These are phyloP conservation scores for Lytechinus pictus DNA, from an alignment of 35 echinoderm and acorn worm species.

Conservation along the genomic window DNA sequence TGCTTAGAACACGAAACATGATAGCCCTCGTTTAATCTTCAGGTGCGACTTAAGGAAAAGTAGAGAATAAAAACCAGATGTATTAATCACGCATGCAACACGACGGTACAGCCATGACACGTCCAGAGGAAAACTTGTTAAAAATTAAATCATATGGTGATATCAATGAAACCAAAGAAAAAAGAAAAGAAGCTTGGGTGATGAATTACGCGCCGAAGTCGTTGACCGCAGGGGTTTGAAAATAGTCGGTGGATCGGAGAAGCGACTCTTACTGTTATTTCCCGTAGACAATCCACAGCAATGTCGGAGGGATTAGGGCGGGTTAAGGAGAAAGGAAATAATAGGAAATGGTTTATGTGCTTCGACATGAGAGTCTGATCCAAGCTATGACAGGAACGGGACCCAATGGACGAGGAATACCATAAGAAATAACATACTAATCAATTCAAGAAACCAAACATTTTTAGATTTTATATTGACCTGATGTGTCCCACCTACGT, in stretches of 20 bases:
- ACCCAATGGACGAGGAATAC: neutral
- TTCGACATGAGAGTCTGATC: conserved; percentile 13
- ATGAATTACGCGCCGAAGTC: neutral
- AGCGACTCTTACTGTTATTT: conserved; percentile 8
- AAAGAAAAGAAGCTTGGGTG: neutral
- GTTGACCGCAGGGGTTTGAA: conserved; percentile 19
- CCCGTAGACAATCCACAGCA: conserved; percentile 11
- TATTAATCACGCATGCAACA: conserved; percentile 42
- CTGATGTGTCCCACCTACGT: neutral
- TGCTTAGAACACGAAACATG: neutral
- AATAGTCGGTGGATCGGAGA: conserved; percentile 10
- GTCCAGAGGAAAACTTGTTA: neutral
- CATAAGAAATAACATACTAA: neutral
- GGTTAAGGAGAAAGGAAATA: conserved; percentile 31
- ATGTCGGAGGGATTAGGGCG: conserved; percentile 37
- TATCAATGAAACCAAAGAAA: conserved; percentile 5
- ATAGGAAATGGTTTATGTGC: conserved; percentile 39
- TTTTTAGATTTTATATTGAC: conserved; percentile 18
- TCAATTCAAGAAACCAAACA: conserved; percentile 19
- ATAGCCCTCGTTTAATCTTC: neutral
- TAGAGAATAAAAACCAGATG: conserved; percentile 22
- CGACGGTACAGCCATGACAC: conserved; percentile 14
- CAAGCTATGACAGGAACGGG: neutral
- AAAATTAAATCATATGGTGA: conserved; percentile 17
- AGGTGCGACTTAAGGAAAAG: conserved; percentile 6